These are phyloP conservation scores for Ctenodactylus gundi DNA, from an alignment of 2,113 vertebrate species.

Conservation along the genomic window DNA sequence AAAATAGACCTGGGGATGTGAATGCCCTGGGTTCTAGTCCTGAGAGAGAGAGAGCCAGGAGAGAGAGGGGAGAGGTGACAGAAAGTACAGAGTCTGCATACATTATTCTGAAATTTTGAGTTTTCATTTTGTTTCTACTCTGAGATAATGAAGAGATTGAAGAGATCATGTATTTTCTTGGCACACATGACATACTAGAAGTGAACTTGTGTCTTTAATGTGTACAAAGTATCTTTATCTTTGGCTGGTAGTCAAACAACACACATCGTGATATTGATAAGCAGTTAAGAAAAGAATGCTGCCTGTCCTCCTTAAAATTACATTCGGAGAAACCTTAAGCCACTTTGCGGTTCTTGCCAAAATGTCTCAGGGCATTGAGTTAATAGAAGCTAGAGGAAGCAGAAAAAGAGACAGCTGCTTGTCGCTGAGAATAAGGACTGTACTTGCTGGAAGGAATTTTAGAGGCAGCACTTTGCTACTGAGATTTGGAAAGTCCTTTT, in stretches of 20 bases:
- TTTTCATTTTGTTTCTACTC: too few relatives aligned
- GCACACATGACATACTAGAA: neutral
- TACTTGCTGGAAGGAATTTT: neutral
- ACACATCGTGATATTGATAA: neutral
- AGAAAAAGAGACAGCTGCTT: neutral
- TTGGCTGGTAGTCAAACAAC: neutral
- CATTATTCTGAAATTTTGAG: neutral
- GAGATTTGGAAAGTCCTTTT: neutral
- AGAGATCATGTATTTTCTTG: neutral
- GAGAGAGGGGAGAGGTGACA: too few relatives aligned
- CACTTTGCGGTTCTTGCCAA: neutral
- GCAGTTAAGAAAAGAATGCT: slow-evolving; percentile 27
- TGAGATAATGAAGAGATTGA: slow-evolving; percentile 20
- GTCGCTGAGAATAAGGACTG: neutral
- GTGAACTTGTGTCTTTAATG: slow-evolving; percentile 32
- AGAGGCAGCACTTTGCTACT: neutral
- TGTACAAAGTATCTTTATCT: slow-evolving; percentile 20
- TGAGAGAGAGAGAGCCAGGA: too few relatives aligned
- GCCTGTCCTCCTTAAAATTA: slow-evolving; percentile 23
- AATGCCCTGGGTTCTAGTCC: too few relatives aligned
- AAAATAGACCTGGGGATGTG: neutral
- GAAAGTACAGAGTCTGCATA: neutral
- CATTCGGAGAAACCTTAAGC: neutral
- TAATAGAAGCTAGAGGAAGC: neutral
- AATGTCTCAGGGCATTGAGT: slow-evolving; percentile 7